These are phyloP conservation scores for Pipistrellus pygmaeus DNA, from an alignment of 2,797 vertebrate genomes.

Conservation along the genomic window DNA sequence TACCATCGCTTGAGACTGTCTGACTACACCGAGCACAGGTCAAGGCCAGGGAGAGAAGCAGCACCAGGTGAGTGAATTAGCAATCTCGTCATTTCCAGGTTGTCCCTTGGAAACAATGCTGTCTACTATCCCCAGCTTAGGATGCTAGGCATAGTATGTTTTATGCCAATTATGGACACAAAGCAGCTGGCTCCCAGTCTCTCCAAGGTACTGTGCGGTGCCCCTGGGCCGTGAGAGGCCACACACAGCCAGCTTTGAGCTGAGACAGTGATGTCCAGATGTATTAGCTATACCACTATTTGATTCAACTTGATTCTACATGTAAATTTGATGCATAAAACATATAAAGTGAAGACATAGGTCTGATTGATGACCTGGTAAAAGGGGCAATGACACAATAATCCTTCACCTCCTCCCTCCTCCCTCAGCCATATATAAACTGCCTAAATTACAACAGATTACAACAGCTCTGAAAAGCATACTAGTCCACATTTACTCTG, in stretches of 20 bases:
- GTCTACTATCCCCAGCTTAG: background rate
- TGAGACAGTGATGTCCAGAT: background rate
- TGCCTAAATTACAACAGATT: background rate
- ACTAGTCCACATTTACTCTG: background rate
- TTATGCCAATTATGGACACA: background rate
- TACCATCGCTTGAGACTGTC: background rate
- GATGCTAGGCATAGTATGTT: background rate
- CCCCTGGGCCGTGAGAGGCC: background rate
- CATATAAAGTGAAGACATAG: background rate
- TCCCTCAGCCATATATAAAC: background rate
- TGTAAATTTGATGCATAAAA: background rate
- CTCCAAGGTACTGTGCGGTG: background rate
- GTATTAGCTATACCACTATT: background rate
- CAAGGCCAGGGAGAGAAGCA: background rate
- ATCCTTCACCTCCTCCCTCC: background rate
- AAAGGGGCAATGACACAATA: background rate
- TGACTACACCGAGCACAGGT: background rate
- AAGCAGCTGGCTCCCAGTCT: background rate
- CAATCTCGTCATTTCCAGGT: background rate
- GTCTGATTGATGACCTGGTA: background rate
- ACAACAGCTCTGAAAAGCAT: background rate
- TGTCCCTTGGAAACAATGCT: background rate
- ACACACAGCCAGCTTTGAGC: background rate
- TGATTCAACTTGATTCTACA: constrained; percentile 26
- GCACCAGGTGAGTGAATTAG: background rate